phyloP scores from a whole-genome alignment of 2,888 invertebrate genomes.

The Phymatocera aterrima region DNA sequence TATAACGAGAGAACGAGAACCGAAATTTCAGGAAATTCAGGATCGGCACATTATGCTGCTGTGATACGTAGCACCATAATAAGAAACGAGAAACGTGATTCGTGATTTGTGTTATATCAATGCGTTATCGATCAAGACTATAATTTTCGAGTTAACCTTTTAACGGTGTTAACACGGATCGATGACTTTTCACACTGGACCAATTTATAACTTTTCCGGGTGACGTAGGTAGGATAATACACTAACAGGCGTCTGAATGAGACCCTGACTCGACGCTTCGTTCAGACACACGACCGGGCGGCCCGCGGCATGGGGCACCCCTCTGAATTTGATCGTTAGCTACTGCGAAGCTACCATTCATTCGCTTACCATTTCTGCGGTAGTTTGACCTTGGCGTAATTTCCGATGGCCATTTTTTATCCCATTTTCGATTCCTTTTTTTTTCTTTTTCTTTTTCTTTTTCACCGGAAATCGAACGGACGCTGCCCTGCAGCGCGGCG shows the following conservation, averaged over 20 bases:
- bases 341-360: constrained; percentile 15
- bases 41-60: too few species aligned
- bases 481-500: too few species aligned
- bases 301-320: background rate
- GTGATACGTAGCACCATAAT: too few species aligned
- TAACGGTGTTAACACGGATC: constrained; percentile 38
- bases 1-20: background rate
- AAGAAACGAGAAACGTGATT: background rate
- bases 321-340: constrained; percentile 36
- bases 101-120: background rate
- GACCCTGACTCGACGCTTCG: constrained; percentile 27
- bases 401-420: background rate
- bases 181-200: constrained; percentile 39
- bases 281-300: constrained; percentile 31
- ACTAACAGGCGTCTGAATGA: constrained; percentile 38
- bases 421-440: too few species aligned
- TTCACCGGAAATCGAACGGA: too few species aligned
- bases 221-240: constrained; percentile 42
- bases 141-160: constrained; percentile 39
- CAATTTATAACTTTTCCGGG: constrained; percentile 45
- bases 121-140: background rate
- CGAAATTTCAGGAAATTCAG: background rate
- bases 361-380: constrained; percentile 1
- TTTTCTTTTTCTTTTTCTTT: too few species aligned
- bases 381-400: background rate